Percentiles rank a stretch among this genome's conserved stretches.
These are phyloP conservation scores for Onychorhynchus coronatus DNA, from an alignment of 2,113 vertebrate genomes.

Conservation along the genomic window DNA sequence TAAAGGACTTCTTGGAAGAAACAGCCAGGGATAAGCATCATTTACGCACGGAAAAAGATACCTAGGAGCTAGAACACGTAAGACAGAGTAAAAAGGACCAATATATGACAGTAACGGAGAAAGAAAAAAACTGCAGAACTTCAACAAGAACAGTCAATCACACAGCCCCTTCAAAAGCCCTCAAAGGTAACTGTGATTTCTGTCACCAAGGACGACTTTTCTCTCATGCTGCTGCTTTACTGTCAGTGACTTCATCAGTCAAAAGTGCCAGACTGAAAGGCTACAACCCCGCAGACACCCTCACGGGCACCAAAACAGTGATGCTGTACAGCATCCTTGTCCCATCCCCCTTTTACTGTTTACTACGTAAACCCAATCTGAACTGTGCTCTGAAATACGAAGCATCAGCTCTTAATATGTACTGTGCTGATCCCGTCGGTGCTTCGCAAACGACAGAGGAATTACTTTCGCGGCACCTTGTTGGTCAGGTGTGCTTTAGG, in stretches of 20 bases:
- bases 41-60: neutral
- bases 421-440: rapidly evolving
- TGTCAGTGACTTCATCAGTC: neutral
- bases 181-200: neutral
- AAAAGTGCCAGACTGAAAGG: neutral
- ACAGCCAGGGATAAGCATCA: neutral
- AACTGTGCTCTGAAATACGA: rapidly evolving
- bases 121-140: neutral
- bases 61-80: rapidly evolving
- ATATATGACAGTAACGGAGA: neutral
- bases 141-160: neutral
- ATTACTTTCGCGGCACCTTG: rapidly evolving
- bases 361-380: neutral
- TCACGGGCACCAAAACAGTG: neutral
- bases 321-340: neutral
- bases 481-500: rapidly evolving
- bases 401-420: neutral
- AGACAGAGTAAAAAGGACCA: neutral
- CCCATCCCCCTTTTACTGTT: neutral
- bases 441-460: neutral
- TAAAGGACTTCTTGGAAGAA: neutral
- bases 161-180: neutral
- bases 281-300: neutral
- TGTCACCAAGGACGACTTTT: rapidly evolving
- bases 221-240: neutral